Percentiles rank a stretch among this genome's conserved stretches.
phyloP scores from a whole-genome alignment of 2,113 vertebrate species.

The Anhinga rufa region DNA sequence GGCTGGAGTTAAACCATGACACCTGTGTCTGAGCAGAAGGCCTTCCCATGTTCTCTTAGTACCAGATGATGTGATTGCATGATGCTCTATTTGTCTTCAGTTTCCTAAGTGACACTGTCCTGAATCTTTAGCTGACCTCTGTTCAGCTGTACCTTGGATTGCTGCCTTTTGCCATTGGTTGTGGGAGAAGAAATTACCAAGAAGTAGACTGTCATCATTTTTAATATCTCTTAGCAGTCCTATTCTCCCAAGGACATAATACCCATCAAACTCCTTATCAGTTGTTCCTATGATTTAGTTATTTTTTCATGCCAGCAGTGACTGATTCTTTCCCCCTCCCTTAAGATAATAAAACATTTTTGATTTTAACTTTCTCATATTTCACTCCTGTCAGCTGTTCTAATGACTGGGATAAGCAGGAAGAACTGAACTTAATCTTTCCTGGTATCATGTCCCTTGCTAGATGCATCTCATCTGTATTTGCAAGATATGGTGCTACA shows the following conservation, averaged over 20 bases:
- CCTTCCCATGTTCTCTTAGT: not conserved
- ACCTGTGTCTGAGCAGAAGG: not conserved
- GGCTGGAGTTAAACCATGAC: too few species aligned
- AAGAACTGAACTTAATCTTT: not conserved
- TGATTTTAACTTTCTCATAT: not conserved
- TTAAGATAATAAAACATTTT: not conserved
- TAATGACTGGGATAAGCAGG: not conserved
- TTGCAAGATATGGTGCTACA: not conserved
- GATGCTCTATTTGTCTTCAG: not conserved
- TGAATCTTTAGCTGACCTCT: not conserved
- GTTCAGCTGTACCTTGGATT: not conserved
- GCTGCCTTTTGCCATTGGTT: not conserved
- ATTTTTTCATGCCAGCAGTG: not conserved
- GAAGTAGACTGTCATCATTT: not conserved
- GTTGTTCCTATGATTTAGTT: not conserved
- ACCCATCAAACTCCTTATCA: not conserved
- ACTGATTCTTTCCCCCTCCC: not conserved
- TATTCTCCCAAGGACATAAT: not conserved
- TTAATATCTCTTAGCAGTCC: not conserved
- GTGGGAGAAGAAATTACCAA: not conserved
- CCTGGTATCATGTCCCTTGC: not conserved
- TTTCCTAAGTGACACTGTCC: not conserved
- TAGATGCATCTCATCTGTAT: not conserved
- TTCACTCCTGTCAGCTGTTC: not conserved
- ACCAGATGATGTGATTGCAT: not conserved